Evolutionary conservation across 2,113 vertebrate species (phyloP).

Genomic region (Furnarius figulus): DNA sequence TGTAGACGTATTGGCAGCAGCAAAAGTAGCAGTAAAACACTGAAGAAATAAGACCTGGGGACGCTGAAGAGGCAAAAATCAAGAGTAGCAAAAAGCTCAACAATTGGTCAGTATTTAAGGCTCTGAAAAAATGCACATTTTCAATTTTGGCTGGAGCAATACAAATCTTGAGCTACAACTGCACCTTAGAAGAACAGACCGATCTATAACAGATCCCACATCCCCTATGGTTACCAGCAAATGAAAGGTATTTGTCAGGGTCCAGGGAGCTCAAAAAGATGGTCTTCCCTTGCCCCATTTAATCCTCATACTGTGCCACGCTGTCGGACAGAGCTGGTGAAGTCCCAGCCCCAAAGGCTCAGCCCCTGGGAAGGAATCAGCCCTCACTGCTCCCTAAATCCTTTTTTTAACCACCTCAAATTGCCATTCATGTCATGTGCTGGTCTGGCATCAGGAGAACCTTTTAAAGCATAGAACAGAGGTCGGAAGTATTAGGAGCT

Average conservation of each 20-base stretch:
- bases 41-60: not conserved
- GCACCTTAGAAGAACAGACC: not conserved
- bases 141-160: not conserved
- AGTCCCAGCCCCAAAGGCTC: not conserved
- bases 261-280: not conserved
- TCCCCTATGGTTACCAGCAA: not conserved
- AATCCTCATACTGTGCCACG: accelerated
- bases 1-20: not conserved
- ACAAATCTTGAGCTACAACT: not conserved
- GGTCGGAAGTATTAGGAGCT: not conserved
- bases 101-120: not conserved
- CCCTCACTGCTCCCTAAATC: not conserved
- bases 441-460: not conserved
- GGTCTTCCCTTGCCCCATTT: not conserved
- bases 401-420: not conserved
- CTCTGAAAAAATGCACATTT: not conserved
- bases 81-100: not conserved
- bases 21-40: not conserved
- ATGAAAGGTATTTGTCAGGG: not conserved
- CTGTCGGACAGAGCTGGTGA: accelerated
- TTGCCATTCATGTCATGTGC: not conserved
- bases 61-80: not conserved
- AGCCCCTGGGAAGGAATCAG: not conserved
- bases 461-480: not conserved
- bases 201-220: too few species aligned